Evolutionary conservation across 2,888 invertebrate genomes (phyloP).

Genomic region (Pherbina coryleti): DNA sequence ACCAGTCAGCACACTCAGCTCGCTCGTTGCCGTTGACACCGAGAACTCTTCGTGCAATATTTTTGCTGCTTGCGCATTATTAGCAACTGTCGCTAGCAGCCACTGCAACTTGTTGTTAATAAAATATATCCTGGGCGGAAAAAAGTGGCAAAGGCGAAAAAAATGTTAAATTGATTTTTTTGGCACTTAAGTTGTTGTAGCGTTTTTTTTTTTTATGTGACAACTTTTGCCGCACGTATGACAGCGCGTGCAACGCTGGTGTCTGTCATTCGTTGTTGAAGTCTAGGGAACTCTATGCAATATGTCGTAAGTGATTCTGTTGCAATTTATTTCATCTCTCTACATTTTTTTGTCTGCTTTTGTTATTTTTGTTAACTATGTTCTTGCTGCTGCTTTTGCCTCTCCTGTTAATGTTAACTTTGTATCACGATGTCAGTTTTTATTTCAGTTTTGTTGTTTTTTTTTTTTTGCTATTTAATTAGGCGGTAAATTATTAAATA

Average conservation of each 20-base stretch:
- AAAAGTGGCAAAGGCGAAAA: not conserved
- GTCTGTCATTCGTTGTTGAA: not conserved
- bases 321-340: conserved; percentile 15
- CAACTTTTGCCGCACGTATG: not conserved
- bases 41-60: not conserved
- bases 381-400: not conserved
- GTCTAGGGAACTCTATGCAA: not conserved
- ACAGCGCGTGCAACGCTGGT: not conserved
- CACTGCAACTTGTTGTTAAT: not conserved
- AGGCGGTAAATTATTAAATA: not conserved
- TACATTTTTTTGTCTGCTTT: conserved; percentile 1
- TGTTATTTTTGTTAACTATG: not conserved
- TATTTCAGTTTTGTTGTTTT: not conserved
- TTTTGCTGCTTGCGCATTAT: not conserved
- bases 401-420: not conserved
- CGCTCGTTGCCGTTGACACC: not conserved
- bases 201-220: not conserved
- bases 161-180: too few species aligned
- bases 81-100: not conserved
- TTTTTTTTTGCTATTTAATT: conserved; percentile 13
- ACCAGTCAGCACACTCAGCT: not conserved
- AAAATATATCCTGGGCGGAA: not conserved
- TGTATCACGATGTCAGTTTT: conserved; percentile 5
- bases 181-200: not conserved
- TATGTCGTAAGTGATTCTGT: not conserved